phyloP scores from a whole-genome alignment of 2,797 vertebrate species.

The Poeciliopsis infans region DNA sequence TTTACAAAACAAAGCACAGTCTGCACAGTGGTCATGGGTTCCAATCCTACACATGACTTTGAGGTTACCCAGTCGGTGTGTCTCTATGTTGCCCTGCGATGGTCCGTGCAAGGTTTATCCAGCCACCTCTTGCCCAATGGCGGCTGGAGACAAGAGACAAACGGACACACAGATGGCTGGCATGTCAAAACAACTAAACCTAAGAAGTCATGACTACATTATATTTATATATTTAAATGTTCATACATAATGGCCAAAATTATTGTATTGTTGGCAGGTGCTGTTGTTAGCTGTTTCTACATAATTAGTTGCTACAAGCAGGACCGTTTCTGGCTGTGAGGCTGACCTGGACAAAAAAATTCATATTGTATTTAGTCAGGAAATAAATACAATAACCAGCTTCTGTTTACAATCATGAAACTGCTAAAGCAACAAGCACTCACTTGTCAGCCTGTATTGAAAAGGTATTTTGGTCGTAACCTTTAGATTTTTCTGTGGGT shows the following conservation, averaged over 20 bases:
- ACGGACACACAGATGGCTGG: background rate
- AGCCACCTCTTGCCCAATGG: too few relatives aligned
- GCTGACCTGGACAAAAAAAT: background rate
- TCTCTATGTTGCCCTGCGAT: background rate
- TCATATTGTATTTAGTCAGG: background rate
- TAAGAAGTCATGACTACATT: background rate
- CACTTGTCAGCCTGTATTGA: background rate
- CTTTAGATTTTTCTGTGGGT: background rate
- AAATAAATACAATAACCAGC: background rate
- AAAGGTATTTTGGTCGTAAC: background rate
- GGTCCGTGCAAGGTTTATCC: background rate
- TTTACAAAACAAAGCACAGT: background rate
- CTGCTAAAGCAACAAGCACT: background rate
- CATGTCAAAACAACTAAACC: background rate
- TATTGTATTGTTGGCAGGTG: background rate
- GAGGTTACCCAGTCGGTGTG: too few relatives aligned
- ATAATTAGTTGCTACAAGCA: background rate
- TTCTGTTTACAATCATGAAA: background rate
- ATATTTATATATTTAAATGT: background rate
- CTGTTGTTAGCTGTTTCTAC: background rate
- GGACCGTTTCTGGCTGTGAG: background rate
- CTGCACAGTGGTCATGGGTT: too few relatives aligned
- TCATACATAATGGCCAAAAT: background rate
- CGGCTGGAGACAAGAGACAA: too few relatives aligned
- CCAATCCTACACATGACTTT: too few relatives aligned